phyloP scores from a whole-genome alignment of 2,113 vertebrate genomes.

The Pomatostomus ruficeps region DNA sequence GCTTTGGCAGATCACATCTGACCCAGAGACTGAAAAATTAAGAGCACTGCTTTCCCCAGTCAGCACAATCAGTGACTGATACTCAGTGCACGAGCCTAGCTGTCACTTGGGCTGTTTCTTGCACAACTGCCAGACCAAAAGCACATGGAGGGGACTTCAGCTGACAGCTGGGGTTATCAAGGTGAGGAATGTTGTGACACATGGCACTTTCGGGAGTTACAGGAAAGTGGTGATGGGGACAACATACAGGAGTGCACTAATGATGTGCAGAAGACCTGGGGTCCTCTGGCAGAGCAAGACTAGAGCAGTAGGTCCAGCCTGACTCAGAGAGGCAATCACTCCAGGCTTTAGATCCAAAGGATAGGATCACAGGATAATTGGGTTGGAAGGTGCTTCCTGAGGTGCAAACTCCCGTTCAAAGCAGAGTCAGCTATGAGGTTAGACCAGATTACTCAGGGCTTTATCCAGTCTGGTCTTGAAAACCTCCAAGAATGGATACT shows the following conservation, averaged over 20 bases:
- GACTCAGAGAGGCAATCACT: background rate
- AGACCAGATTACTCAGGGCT: background rate
- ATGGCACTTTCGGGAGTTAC: background rate
- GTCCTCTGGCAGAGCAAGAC: background rate
- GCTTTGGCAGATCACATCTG: background rate
- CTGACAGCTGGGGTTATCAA: background rate
- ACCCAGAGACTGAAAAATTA: background rate
- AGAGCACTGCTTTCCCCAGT: background rate
- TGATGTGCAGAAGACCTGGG: background rate
- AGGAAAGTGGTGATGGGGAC: background rate
- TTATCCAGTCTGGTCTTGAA: background rate
- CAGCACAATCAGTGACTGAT: background rate
- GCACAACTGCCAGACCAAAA: background rate
- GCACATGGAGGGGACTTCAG: background rate
- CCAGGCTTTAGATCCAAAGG: background rate
- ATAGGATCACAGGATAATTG: background rate
- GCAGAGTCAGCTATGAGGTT: background rate
- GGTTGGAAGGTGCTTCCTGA: background rate
- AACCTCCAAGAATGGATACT: background rate
- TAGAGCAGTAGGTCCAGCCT: background rate
- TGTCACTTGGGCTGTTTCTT: background rate
- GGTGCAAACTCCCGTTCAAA: background rate
- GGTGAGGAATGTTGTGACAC: background rate
- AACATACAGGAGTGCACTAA: background rate
- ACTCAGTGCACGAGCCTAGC: background rate